Evolutionary conservation across 2,797 vertebrate genomes (phyloP), one percentile per base, ranked within the genome.

Genomic region (Acrossocheilus wenchowensis): DNA sequence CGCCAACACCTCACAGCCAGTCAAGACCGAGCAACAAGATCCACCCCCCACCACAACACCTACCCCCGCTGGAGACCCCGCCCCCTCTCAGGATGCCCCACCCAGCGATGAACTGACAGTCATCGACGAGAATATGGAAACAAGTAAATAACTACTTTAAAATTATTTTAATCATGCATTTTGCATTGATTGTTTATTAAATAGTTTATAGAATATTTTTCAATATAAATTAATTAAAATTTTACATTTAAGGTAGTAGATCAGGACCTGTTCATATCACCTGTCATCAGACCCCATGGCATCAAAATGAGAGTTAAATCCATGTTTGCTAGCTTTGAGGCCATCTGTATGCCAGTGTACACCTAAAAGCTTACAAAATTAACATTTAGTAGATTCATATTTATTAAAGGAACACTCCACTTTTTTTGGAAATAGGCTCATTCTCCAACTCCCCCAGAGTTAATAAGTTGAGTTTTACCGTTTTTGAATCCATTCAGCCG

Each of bases 111-210:
- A 88, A 30, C 87, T 91, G 71, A 78, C 88, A n/a, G 84, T 91
- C 87, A 91, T 91, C 12, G 81, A 87, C 39, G 91, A 91, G 72
- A 82, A 74, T 2, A 87, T 84, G 45, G 89, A 91, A 90, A 91
- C 84, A 84, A 90, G 91, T 91, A 91, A 91, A 78, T 54, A 26
- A 19, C 15, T 17, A 43, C 8, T 48, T 78, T 10, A 30, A 66
- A 50, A 23, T 34, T 2, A 10, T n/a, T 81, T 3, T 23, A 43
- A 9, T 45, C 43, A 45, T 34, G 26, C 19, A 68, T 50, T 68
- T 68, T 68, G 1, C 50, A 19, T 17, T 43, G 3, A n/a, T 80
- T 30, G 8, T 64, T 45, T 80, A 64, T 41, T 78, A 45, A 45
- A 45, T 45, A 23, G 19, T 54, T 54, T 54, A 26, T 52, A 60